Percentiles rank a stretch among this genome's conserved stretches.
These are phyloP conservation scores for Falcaria lacertinaria DNA, from an alignment of 2,888 invertebrate species.

Conservation along the genomic window DNA sequence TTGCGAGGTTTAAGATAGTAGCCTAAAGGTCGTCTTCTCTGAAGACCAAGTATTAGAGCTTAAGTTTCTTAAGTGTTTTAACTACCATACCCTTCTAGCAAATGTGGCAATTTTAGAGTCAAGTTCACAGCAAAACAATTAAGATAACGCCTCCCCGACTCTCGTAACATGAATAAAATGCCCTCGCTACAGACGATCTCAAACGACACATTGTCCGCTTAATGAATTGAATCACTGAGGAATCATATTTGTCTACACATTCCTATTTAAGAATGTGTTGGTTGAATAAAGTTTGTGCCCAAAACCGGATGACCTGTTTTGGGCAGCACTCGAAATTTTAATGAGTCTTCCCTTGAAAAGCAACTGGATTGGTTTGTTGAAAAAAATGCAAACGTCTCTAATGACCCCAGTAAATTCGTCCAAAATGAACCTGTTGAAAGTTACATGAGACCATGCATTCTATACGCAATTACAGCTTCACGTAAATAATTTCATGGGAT, in stretches of 20 bases:
- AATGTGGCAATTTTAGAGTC: slow-evolving; percentile 20
- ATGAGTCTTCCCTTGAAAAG: background rate
- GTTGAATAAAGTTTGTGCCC: too few species aligned
- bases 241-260: background rate
- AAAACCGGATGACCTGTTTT: background rate
- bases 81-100: slow-evolving; percentile 3
- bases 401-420: background rate
- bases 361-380: background rate
- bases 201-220: background rate
- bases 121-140: slow-evolving; percentile 28
- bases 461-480: background rate
- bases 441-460: background rate
- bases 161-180: slow-evolving; percentile 26
- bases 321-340: background rate
- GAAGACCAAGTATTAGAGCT: background rate
- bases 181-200: slow-evolving; percentile 12
- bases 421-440: background rate
- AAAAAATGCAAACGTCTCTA: background rate
- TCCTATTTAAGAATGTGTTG: background rate
- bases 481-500: background rate
- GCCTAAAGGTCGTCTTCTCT: background rate
- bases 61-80: background rate
- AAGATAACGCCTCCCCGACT: slow-evolving; percentile 25
- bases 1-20: too few species aligned
- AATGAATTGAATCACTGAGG: background rate